phyloP scores from a whole-genome alignment of 2,797 vertebrate genomes.

The Scyliorhinus canicula region DNA sequence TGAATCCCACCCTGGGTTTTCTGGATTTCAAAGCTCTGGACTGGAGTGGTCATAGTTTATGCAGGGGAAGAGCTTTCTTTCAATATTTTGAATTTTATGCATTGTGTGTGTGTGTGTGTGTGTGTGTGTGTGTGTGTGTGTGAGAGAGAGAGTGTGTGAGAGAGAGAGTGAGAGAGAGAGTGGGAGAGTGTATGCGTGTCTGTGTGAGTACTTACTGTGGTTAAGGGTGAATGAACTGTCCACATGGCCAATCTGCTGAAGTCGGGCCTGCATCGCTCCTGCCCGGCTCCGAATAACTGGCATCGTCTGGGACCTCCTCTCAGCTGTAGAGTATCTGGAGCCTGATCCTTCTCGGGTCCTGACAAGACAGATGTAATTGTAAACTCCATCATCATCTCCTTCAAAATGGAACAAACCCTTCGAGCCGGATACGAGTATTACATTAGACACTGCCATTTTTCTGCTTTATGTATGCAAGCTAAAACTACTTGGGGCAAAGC shows the following conservation, averaged over 20 bases:
- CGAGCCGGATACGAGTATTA: background rate
- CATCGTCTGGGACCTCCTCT: conserved; percentile 92
- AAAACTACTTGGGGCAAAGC: background rate
- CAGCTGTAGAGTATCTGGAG: conserved; percentile 70
- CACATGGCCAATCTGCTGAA: conserved; percentile 82
- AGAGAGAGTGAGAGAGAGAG: no score
- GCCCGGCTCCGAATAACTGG: conserved; percentile 76
- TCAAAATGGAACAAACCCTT: background rate
- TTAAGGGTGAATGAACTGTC: conserved; percentile 88
- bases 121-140: no score
- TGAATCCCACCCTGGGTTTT: no score
- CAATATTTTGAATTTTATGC: no score
- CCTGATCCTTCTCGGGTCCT: conserved; percentile 76
- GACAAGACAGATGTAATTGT: conserved; percentile 40
- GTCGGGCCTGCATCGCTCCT: conserved; percentile 73
- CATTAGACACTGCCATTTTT: background rate
- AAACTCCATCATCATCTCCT: background rate
- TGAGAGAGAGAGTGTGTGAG: no score
- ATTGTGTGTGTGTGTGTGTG: background rate
- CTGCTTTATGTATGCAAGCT: background rate
- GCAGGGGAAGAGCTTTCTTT: no score
- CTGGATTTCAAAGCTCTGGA: no score
- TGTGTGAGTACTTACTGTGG: conserved; percentile 61
- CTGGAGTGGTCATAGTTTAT: no score
- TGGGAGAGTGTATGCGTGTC: no score